Evolutionary conservation across 2,797 vertebrate genomes (phyloP).

Genomic region (Aselliscus stoliczkanus): DNA sequence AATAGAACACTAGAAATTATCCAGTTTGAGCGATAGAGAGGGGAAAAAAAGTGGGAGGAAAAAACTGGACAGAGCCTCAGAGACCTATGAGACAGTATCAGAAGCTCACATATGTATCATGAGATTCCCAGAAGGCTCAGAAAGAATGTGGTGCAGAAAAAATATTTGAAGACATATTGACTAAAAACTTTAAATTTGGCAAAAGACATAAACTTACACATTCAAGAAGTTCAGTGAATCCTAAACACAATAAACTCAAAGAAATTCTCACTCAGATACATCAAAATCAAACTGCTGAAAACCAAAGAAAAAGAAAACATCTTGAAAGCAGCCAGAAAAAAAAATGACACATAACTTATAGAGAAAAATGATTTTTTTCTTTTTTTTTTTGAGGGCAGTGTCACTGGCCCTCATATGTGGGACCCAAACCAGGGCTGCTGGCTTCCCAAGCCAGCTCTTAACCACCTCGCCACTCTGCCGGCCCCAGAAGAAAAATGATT

Average conservation of each 20-base stretch:
- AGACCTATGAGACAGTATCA: not conserved
- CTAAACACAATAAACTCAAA: not conserved
- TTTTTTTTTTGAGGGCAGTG: too few relatives aligned
- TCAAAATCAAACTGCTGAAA: not conserved
- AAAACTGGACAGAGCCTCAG: not conserved
- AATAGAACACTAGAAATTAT: not conserved
- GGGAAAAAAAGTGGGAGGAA: not conserved
- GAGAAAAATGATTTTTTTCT: too few relatives aligned
- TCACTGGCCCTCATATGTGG: too few relatives aligned
- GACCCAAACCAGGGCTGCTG: too few relatives aligned
- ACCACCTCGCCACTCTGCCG: too few relatives aligned
- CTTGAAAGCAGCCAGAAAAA: not conserved
- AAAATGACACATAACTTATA: not conserved
- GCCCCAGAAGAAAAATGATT: too few relatives aligned
- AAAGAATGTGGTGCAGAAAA: not conserved
- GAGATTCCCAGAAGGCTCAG: not conserved
- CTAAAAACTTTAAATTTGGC: not conserved
- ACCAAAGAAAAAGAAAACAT: not conserved
- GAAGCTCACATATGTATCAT: not conserved
- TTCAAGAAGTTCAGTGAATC: not conserved
- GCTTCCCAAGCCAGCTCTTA: too few relatives aligned
- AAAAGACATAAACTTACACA: not conserved
- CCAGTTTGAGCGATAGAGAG: not conserved
- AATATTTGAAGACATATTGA: not conserved
- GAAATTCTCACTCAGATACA: not conserved